These are phyloP conservation scores for Periphyllus acericola DNA, from an alignment of 2,888 invertebrate species.

Conservation along the genomic window DNA sequence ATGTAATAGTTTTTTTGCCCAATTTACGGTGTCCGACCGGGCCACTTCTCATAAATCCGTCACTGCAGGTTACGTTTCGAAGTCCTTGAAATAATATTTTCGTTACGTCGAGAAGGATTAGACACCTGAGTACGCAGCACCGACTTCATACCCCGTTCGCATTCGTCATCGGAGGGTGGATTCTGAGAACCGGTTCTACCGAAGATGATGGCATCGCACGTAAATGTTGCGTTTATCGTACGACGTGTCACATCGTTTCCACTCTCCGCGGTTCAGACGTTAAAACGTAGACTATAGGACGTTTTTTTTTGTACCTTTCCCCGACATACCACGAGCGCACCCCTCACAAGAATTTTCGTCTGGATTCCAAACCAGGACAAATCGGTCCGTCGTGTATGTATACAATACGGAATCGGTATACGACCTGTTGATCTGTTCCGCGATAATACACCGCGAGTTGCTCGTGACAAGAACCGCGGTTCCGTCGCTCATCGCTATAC, in stretches of 20 bases:
- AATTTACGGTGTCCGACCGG: no score
- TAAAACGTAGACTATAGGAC: not conserved
- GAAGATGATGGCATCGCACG: not conserved
- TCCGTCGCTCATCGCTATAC: not conserved
- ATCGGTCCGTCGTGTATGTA: not conserved
- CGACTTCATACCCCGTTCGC: not conserved
- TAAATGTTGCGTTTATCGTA: not conserved
- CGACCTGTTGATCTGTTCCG: not conserved
- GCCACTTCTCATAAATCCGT: no score
- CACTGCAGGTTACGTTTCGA: no score
- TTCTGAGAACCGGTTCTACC: constrained; percentile 22
- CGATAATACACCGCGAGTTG: not conserved
- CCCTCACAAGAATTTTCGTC: not conserved
- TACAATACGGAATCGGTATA: not conserved
- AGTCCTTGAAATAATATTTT: no score
- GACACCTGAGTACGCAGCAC: no score
- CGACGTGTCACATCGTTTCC: not conserved
- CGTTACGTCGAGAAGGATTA: no score
- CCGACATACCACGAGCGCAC: not conserved
- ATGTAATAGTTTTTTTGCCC: no score
- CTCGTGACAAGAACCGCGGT: not conserved
- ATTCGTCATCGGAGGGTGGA: not conserved
- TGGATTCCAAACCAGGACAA: not conserved
- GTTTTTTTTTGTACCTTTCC: not conserved
- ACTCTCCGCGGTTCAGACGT: not conserved